phyloP scores from a whole-genome alignment of 1,140 invertebrate species.

The Helicoverpa armigera region DNA sequence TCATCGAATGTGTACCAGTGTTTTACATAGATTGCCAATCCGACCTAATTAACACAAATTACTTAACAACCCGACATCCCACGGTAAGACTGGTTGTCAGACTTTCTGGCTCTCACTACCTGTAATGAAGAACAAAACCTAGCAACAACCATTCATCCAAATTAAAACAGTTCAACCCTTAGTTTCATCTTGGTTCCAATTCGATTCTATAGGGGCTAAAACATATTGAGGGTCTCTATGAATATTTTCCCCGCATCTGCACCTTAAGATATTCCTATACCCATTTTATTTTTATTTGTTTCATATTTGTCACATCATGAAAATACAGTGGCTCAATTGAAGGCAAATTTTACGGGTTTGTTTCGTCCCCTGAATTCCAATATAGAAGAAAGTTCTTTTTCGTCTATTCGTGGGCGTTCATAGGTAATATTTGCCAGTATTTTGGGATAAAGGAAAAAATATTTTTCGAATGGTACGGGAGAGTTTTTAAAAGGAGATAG shows the following conservation, averaged over 20 bases:
- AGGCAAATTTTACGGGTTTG: constrained; percentile 37
- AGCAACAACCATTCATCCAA: neutral
- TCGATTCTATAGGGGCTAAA: constrained; percentile 36
- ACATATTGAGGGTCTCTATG: constrained; percentile 31
- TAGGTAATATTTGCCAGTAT: constrained; percentile 39
- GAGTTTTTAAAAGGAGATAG: neutral
- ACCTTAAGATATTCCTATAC: constrained; percentile 5
- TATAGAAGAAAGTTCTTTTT: neutral
- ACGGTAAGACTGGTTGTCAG: too few relatives aligned
- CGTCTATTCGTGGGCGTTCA: neutral
- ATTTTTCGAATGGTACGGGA: neutral
- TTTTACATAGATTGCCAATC: too few relatives aligned
- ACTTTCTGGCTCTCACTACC: too few relatives aligned
- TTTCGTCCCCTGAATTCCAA: constrained; percentile 38
- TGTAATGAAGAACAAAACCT: too few relatives aligned
- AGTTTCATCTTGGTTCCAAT: constrained; percentile 37
- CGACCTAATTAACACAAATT: too few relatives aligned
- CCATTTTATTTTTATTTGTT: constrained; percentile 47
- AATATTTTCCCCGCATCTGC: constrained; percentile 44
- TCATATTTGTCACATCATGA: constrained; percentile 51
- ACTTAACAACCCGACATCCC: too few relatives aligned
- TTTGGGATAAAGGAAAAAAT: neutral
- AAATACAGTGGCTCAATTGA: constrained; percentile 18
- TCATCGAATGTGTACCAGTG: too few relatives aligned
- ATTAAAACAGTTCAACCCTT: constrained; percentile 26